Percentiles rank a stretch among this genome's conserved stretches.
Conservation (phyloP, 2,113 vertebrate genomes). For the Leuciscus idus region DNA sequence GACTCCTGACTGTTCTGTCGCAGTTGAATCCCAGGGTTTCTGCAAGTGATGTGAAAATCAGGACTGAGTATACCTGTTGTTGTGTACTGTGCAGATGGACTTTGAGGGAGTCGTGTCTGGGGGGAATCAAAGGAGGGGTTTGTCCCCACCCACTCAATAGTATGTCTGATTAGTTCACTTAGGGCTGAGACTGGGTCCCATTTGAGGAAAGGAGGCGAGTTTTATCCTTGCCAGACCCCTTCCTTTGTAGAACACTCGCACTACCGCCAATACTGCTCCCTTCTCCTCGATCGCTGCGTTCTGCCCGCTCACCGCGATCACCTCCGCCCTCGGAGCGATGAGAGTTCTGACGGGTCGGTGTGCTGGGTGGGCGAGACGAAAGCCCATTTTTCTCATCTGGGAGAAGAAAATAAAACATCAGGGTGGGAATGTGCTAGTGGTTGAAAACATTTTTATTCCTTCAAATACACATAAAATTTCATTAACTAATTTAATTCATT, state of each 20-base stretch:
- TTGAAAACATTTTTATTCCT: conserved; percentile 1
- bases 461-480: background rate
- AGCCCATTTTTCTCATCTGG: conserved; percentile 89
- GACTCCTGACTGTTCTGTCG: background rate
- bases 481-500: background rate
- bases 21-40: conserved; percentile 35
- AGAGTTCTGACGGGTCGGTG: conserved; percentile 82
- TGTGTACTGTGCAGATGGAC: conserved; percentile 29
- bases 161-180: conserved; percentile 62
- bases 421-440: background rate
- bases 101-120: conserved; percentile 16
- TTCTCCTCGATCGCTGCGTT: conserved; percentile 49
- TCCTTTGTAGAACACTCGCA: conserved; percentile 73
- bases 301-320: conserved; percentile 65
- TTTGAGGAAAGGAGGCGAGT: conserved; percentile 86
- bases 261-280: conserved; percentile 55
- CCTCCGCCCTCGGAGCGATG: conserved; percentile 78
- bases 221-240: conserved; percentile 85
- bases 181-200: conserved; percentile 84
- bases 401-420: background rate
- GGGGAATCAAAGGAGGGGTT: conserved; percentile 13
- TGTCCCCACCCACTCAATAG: conserved; percentile 10
- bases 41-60: conserved; percentile 29
- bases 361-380: conserved; percentile 74
- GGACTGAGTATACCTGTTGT: conserved; percentile 34